These are phyloP conservation scores for Megathymus violae DNA, from an alignment of 1,140 invertebrate genomes.

Conservation along the genomic window DNA sequence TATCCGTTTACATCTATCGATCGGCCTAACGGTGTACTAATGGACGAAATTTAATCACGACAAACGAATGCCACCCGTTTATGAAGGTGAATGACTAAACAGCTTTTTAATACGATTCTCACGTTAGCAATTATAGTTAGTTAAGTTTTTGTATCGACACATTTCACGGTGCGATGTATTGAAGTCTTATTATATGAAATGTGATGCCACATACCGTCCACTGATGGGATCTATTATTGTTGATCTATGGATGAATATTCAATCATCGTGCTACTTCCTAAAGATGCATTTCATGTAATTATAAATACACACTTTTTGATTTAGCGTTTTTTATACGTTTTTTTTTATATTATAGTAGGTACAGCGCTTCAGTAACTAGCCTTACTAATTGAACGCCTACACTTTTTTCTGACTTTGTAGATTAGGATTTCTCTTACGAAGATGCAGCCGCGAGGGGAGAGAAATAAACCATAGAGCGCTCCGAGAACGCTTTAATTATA, in stretches of 20 bases:
- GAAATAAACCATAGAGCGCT: slow-evolving; percentile 37
- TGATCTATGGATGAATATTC: slow-evolving; percentile 82
- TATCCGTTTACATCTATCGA: slow-evolving; percentile 71
- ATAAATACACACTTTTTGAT: slow-evolving; percentile 61
- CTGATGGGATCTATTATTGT: slow-evolving; percentile 81
- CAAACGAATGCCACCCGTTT: slow-evolving; percentile 82
- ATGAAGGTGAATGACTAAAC: slow-evolving; percentile 82
- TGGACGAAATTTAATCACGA: slow-evolving; percentile 82
- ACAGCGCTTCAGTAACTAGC: slow-evolving; percentile 40
- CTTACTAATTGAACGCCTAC: slow-evolving; percentile 37
- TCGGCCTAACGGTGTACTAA: slow-evolving; percentile 76
- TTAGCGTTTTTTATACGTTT: slow-evolving; percentile 45
- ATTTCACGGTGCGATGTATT: slow-evolving; percentile 83
- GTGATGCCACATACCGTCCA: slow-evolving; percentile 77
- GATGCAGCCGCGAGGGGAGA: slow-evolving; percentile 23
- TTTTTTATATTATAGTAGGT: too few relatives aligned
- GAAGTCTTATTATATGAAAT: slow-evolving; percentile 83
- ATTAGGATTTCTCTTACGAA: slow-evolving; percentile 34
- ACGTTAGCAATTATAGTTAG: slow-evolving; percentile 81
- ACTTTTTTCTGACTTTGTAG: slow-evolving; percentile 19
- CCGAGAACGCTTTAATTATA: slow-evolving; percentile 68
- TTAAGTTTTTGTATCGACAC: slow-evolving; percentile 82
- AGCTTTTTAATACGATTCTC: slow-evolving; percentile 83
- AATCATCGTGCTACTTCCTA: slow-evolving; percentile 72
- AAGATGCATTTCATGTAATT: slow-evolving; percentile 52